These are phyloP conservation scores for Myathropa florea DNA, from an alignment of 2,888 invertebrate species.

Conservation along the genomic window DNA sequence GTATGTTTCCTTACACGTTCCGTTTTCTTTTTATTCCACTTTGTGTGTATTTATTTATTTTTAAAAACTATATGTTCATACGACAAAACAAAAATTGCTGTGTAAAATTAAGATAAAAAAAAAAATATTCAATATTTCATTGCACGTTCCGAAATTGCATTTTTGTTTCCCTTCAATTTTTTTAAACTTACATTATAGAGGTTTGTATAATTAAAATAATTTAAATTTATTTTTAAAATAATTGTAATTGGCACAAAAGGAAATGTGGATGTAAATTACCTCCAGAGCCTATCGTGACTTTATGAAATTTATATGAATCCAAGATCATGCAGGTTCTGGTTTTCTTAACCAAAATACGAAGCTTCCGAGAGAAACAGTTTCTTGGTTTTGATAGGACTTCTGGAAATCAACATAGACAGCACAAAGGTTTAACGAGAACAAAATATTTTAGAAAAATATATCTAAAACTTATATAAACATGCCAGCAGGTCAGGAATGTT, in stretches of 20 bases:
- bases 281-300: conserved; percentile 34
- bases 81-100: not conserved
- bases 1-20: not conserved
- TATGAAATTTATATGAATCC: not conserved
- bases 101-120: conserved; percentile 12
- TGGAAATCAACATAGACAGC: no score
- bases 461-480: no score
- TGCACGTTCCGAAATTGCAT: conserved; percentile 55
- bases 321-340: not conserved
- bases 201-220: conserved; percentile 15
- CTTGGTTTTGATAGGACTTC: no score
- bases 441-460: no score
- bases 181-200: not conserved
- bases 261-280: conserved; percentile 28
- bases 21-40: not conserved
- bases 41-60: not conserved
- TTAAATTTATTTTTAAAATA: conserved; percentile 15
- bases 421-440: no score
- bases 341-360: no score
- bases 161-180: conserved; percentile 12
- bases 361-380: no score
- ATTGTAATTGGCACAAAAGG: conserved; percentile 58
- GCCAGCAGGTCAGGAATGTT: no score
- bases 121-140: conserved; percentile 61
- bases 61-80: not conserved